Evolutionary conservation across 2,113 vertebrate species (phyloP).

Genomic region (Carollia perspicillata): DNA sequence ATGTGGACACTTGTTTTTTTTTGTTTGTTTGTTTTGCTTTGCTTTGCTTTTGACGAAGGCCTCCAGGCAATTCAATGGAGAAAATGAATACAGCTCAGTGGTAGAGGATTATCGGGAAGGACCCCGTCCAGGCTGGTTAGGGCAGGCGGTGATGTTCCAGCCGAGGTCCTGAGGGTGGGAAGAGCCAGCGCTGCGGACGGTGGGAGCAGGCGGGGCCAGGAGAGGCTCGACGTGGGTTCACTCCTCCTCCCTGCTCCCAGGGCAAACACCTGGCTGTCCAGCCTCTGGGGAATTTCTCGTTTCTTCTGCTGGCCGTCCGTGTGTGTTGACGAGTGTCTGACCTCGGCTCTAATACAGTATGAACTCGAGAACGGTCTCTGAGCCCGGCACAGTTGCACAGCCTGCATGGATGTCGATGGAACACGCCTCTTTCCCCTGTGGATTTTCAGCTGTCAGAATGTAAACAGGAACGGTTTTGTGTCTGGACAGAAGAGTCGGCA

Average conservation of each 20-base stretch:
- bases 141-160: background rate
- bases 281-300: background rate
- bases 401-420: background rate
- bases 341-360: background rate
- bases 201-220: background rate
- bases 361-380: background rate
- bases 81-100: background rate
- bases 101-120: background rate
- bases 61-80: background rate
- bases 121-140: background rate
- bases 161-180: background rate
- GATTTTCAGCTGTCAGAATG: background rate
- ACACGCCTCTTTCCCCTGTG: background rate
- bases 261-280: background rate
- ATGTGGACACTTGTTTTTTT: background rate
- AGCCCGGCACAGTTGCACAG: background rate
- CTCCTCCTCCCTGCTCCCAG: background rate
- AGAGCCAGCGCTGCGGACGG: background rate
- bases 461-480: background rate
- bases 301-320: background rate
- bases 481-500: background rate
- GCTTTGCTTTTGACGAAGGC: background rate
- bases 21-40: too few species aligned
- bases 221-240: too few species aligned
- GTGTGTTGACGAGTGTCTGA: background rate